Evolutionary conservation across 1,140 invertebrate species (phyloP).

Genomic region (Drosophila kikkawai): DNA sequence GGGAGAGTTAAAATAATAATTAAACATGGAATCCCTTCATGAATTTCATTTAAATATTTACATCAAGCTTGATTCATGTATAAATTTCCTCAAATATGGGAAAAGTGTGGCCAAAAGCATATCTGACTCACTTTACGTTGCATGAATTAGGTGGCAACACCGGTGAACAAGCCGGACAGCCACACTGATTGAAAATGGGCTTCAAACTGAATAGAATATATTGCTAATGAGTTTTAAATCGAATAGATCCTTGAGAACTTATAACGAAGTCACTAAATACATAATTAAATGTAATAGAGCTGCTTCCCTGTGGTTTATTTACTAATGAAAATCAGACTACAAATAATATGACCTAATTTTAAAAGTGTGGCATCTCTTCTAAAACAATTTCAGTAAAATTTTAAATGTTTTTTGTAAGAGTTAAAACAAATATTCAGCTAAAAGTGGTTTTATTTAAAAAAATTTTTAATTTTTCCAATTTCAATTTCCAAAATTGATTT

Average conservation of each 20-base stretch:
- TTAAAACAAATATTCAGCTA: no score
- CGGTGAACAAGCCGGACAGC: not conserved
- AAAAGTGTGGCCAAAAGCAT: not conserved
- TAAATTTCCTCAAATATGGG: not conserved
- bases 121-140: not conserved
- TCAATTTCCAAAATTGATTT: accelerated
- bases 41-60: not conserved
- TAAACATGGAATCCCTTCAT: not conserved
- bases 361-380: not conserved
- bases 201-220: no score
- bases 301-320: not conserved
- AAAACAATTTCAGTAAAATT: not conserved
- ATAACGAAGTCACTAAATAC: not conserved
- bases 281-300: not conserved
- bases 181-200: not conserved
- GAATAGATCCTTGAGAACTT: not conserved
- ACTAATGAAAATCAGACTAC: no score
- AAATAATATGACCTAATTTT: not conserved
- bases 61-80: not conserved
- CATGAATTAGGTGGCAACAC: not conserved
- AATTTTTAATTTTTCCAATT: not conserved
- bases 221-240: not conserved
- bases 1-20: not conserved
- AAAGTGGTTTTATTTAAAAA: no score
- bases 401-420: not conserved